Percentiles rank a stretch among this genome's conserved stretches.
Evolutionary conservation across 2,797 vertebrate species (phyloP).

Genomic region (Bradypodion ventrale): DNA sequence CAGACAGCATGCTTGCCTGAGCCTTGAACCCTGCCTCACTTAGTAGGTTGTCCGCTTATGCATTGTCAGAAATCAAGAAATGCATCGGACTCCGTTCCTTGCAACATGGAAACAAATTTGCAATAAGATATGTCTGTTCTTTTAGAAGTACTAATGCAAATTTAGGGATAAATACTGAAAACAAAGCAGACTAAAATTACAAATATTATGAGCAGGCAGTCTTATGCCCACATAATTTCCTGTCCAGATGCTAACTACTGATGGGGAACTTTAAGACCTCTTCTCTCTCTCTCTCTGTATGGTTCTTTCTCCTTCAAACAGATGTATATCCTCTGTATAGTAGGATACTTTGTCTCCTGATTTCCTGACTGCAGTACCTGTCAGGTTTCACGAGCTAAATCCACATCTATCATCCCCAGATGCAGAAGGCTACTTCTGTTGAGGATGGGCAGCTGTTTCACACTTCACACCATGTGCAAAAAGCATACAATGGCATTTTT

Average conservation of each 20-base stretch:
- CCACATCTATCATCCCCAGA: background rate
- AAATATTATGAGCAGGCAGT: background rate
- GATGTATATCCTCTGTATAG: background rate
- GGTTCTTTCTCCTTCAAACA: background rate
- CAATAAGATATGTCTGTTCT: background rate
- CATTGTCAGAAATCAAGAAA: background rate
- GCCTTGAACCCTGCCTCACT: background rate
- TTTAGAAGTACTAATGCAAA: background rate
- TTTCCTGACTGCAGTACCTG: no score
- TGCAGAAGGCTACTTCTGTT: background rate
- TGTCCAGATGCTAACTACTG: background rate
- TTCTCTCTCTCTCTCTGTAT: no score
- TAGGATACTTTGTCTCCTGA: background rate
- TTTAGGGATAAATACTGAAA: background rate
- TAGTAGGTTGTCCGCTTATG: background rate
- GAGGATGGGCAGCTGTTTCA: background rate
- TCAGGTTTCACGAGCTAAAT: background rate
- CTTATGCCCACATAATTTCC: background rate
- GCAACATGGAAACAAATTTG: background rate
- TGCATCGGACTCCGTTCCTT: background rate
- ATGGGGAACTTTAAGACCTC: background rate
- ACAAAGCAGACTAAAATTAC: background rate
- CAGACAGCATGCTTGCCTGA: background rate
- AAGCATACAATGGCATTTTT: background rate
- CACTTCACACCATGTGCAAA: background rate